Base-by-base conservation (phyloP, 2,888 invertebrate species). In the Megamerina dolium region DNA sequence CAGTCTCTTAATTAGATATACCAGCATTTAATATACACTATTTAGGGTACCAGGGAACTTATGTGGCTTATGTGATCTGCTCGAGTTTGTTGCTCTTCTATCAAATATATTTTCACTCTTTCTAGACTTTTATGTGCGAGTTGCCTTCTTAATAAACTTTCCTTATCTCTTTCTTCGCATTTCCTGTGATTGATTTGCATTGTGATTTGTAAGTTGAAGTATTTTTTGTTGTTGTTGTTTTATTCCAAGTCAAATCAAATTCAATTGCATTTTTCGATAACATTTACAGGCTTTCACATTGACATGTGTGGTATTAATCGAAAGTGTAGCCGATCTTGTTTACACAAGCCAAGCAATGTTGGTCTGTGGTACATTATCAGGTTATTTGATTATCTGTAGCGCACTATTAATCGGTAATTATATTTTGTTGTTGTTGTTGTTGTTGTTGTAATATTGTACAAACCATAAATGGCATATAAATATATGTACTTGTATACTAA, bases 311-410 rank as follows among this genome's bases (percentile, higher is more conserved):
- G 48, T 60, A 9, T 43, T 65, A 46, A 56, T 66, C 36, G 64
- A 64, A 50, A 59, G 51, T 48, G 51, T 61, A 10, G 39, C 53
- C 41, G 62, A 65, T 46, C 57, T 54, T 14, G 49, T 50, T 9
- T 63, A 63, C 34, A 59, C 57, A 43, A 57, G 61, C 40, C 61
- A 63, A 33, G 62, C 64, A 36, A 64, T 65, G 63, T 45, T 65
- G 23, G 59, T 64, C 12, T 61, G 63, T 45, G 65, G 65, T 37
- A 60, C 65, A 1, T 46, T 66, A 3, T 52, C 56, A 16, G 65
- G 65, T 19, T 66, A 65, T 26, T 42, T 60, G 14, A 63, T 65
- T 37, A 61, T 65, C 32, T 61, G 61, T 46, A 51, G 53, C 32
- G 43, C 57, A 5, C 31, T 65, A n/a, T 43, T 55, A 33, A 53